phyloP scores from a whole-genome alignment of 2,888 invertebrate species.

The Coleophora deauratella region DNA sequence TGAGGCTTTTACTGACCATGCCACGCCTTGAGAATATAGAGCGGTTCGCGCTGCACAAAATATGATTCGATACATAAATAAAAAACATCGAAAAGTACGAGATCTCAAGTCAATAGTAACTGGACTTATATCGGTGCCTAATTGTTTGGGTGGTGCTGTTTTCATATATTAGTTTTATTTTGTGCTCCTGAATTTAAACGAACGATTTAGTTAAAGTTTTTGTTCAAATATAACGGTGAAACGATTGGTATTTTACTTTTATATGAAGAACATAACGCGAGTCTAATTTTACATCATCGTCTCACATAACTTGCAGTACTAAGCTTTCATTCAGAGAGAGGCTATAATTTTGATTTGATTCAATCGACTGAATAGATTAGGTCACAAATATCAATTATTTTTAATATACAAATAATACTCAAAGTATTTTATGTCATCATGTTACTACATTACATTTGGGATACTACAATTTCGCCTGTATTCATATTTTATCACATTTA shows the following conservation, averaged over 20 bases:
- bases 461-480: conserved; percentile 26
- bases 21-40: too few species aligned
- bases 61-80: too few species aligned
- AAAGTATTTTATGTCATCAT: conserved; percentile 37
- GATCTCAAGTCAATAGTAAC: conserved; percentile 10
- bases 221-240: conserved; percentile 21
- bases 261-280: conserved; percentile 22
- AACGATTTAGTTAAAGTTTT: conserved; percentile 24
- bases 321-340: conserved; percentile 58
- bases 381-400: conserved; percentile 56
- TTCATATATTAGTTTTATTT: conserved; percentile 24
- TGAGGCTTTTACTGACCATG: too few species aligned
- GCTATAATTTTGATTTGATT: conserved; percentile 69
- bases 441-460: conserved; percentile 24
- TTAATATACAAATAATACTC: conserved; percentile 48
- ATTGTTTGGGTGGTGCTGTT: conserved; percentile 29
- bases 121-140: conserved; percentile 29
- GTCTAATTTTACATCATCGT: conserved; percentile 29
- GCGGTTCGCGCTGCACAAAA: too few species aligned
- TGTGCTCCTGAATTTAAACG: conserved; percentile 24
- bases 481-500: conserved; percentile 2
- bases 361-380: conserved; percentile 72
- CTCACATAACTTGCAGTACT: conserved; percentile 32
- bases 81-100: not conserved
- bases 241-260: conserved; percentile 19